Evolutionary conservation across 2,888 invertebrate species (phyloP), one percentile per base, ranked within the genome.

Genomic region (Protonemura montana): DNA sequence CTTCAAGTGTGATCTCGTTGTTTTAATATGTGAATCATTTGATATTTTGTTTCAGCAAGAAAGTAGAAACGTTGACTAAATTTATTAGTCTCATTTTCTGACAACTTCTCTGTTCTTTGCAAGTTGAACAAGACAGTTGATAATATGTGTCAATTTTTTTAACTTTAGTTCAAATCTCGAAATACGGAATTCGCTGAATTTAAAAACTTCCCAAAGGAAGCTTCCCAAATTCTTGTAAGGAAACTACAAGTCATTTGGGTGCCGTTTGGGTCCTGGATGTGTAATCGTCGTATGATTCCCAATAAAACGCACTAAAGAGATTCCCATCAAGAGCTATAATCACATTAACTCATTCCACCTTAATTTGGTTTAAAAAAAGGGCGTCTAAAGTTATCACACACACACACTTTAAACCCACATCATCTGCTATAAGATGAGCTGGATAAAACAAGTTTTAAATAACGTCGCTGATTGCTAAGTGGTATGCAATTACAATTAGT

Each of bases 1-100:
- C 59, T 59, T 59, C 59, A 21, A 78, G 78, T 78, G 78, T 27
- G 29, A 78, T 78, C 28, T 78, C 28, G 26, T 78, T 78, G 26
- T 78, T 78, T 26, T 77, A 77, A 25, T 29, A 25, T 78, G 27
- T 2, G 29, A 3, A 78, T 2, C 78, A 26, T 21, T 59, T 59
- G 16, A 59, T 59, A 59, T 16, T 59, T 59, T 21, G 16, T 59
- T 10, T 59, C n/a, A 59, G 13, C 3, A 59, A 7, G 59, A 59
- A 59, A 59, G 16, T 59, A 59, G 7, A 35, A 21, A 59, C 13
- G 21, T 59, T 59, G 21, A 59, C 13, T 21, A 16, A 21, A 59
- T 59, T 59, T 10, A 21, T 59, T 59, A n/a, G 59, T 59, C 21
- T 35, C 21, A 59, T 21, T 59, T 59, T 59, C 59, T 59, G 59